Conservation (phyloP, 2,797 vertebrate genomes). For the Nasua narica region DNA sequence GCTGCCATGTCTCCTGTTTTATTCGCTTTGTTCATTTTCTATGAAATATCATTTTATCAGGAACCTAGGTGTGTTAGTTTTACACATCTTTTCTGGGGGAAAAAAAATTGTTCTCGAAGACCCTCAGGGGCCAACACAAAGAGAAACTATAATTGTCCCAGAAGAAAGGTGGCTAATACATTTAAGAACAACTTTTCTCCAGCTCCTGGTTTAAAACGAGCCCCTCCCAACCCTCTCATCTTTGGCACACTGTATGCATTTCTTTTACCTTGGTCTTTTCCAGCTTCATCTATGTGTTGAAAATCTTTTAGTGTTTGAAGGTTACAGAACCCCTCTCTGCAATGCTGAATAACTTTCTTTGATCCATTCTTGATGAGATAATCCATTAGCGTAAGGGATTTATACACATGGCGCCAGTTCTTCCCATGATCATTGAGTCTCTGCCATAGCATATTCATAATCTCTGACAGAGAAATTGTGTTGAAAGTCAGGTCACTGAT, state of each 20-base stretch:
- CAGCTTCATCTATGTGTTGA: conserved; percentile 69
- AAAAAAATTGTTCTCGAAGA: not conserved
- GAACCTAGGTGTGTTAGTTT: not conserved
- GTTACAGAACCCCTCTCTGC: conserved; percentile 69
- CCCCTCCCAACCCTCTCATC: not conserved
- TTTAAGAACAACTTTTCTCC: conserved; percentile 6
- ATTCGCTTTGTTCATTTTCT: conserved; percentile 45
- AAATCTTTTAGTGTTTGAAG: conserved; percentile 72
- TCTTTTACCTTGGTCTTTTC: conserved; percentile 78
- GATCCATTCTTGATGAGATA: conserved; percentile 80
- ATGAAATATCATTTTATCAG: not conserved
- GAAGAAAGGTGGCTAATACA: not conserved
- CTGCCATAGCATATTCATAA: conserved; percentile 70
- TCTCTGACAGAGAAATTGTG: conserved; percentile 70
- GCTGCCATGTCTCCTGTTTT: not conserved
- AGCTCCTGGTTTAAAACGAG: conserved; percentile 43
- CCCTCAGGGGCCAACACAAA: not conserved
- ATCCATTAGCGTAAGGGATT: conserved; percentile 71
- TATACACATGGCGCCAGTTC: conserved; percentile 77
- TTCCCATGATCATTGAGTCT: conserved; percentile 73
- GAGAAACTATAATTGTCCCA: not conserved
- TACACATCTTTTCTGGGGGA: not conserved
- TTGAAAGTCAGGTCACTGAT: conserved; percentile 76
- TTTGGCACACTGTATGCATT: conserved; percentile 28
- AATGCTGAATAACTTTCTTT: conserved; percentile 74